Percentiles rank a stretch among this genome's conserved stretches.
Evolutionary conservation across 2,888 invertebrate species (phyloP).

Genomic region (Galeruca laticollis): DNA sequence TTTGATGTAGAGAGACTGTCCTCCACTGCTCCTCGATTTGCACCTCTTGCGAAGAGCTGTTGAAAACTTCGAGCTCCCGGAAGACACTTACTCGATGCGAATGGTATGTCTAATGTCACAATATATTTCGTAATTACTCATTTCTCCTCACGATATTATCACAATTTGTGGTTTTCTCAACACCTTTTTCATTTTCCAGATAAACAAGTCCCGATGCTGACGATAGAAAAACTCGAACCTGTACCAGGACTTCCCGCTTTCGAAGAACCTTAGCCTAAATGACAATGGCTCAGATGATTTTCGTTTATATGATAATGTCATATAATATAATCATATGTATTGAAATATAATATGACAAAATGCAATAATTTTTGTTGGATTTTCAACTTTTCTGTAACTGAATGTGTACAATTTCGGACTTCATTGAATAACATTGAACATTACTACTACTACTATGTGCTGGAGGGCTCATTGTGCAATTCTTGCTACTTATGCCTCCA

Average conservation of each 20-base stretch:
- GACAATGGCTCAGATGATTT: conserved; percentile 19
- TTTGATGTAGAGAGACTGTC: background rate
- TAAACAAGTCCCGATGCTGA: conserved; percentile 21
- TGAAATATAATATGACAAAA: background rate
- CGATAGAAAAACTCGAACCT: conserved; percentile 16
- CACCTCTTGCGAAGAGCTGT: no score
- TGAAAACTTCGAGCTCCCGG: background rate
- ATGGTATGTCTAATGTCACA: background rate
- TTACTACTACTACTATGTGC: no score
- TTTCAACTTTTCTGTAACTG: background rate
- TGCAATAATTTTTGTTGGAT: background rate
- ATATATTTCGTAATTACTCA: conserved; percentile 13
- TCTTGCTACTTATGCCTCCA: no score
- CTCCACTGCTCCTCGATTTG: no score
- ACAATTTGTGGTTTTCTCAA: background rate
- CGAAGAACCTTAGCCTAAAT: conserved; percentile 24
- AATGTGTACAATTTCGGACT: background rate
- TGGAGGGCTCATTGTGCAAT: no score
- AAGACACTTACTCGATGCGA: background rate
- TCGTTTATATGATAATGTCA: no score
- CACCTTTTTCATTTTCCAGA: conserved; percentile 22
- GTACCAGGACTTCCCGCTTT: background rate
- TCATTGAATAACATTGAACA: background rate
- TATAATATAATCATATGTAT: background rate
- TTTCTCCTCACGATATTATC: background rate